Base-by-base conservation (phyloP, 2,113 vertebrate genomes). In the Hydrolagus affinis region DNA sequence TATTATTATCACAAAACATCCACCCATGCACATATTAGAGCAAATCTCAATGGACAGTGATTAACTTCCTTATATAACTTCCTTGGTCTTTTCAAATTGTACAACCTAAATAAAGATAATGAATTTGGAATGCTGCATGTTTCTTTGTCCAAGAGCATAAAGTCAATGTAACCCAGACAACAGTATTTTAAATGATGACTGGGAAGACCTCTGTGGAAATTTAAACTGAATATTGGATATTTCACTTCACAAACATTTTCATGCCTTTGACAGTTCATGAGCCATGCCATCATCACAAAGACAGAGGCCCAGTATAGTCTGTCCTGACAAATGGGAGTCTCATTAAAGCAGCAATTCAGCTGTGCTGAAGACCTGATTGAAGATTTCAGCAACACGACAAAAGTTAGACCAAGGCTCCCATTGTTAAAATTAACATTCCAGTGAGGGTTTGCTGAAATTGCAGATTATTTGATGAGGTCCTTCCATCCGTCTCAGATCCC, bases 371-470 rank as follows among this genome's bases (percentile, higher is more conserved):
- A 23, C 57, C 75, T 9, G 32, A 75, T 75, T 56, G 32, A 75
- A 75, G 30, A 78, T 59, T n/a, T 60, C 73, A 75, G n/a, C 32
- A 75, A 57, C 32, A 56, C n/a, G 17, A 32, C 57, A 21, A 78
- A 78, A 78, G 44, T 25, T 14, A 60, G 56, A 59, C 11, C 10
- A 25, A 78, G 56, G 10, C 25, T 23, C 57, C 60, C 23, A 11
- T 60, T n/a, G 75, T 78, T 78, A 14, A 8, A 78, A 78, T 78
- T 56, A 78, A 78, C 56, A 78, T 78, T 60, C 57, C 56, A 60
- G 57, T 30, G 23, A 25, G 56, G 12, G 19, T 78, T 78, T 25
- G 44, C 44, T 10, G 56, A 8, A 56, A 76, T 62, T 78, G 57
- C n/a, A 62, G 75, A 78, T 60, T 21, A 78, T 78, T 80, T 80